Evolutionary conservation across 1,140 invertebrate species (phyloP).

Genomic region (Trichonephila inaurata): DNA sequence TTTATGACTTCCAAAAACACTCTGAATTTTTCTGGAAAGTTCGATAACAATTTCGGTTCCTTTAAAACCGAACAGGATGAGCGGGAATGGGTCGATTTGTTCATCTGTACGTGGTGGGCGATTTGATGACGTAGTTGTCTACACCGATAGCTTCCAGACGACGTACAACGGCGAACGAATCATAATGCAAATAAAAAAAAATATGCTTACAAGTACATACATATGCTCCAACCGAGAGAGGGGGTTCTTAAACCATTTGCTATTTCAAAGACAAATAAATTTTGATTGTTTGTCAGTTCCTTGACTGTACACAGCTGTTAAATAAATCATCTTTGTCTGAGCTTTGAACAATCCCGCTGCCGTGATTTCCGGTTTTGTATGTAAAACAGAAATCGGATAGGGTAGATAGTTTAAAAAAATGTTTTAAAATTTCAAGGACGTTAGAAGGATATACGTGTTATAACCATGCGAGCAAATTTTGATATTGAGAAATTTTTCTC

Average conservation of each 20-base stretch:
- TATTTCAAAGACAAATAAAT: not conserved
- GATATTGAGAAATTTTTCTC: too few species aligned
- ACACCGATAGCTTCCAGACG: not conserved
- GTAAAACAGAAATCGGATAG: not conserved
- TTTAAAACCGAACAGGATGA: not conserved
- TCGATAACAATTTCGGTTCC: not conserved
- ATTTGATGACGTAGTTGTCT: not conserved
- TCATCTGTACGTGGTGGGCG: conserved; percentile 4
- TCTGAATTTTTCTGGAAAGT: not conserved
- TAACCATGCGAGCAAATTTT: too few species aligned
- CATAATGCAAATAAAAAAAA: not conserved
- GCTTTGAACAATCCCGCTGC: not conserved
- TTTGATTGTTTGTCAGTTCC: not conserved
- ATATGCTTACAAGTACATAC: not conserved
- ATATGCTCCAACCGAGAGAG: not conserved
- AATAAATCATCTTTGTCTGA: not conserved
- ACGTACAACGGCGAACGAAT: not conserved
- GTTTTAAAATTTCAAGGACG: too few species aligned
- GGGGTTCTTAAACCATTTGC: not conserved
- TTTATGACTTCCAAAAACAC: not conserved
- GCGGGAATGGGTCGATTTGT: not conserved
- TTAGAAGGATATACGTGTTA: too few species aligned
- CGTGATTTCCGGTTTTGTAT: not conserved
- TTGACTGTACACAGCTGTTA: not conserved
- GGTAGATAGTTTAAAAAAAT: not conserved